Evolutionary conservation across 2,888 invertebrate genomes (phyloP), one percentile per base, ranked within the genome.

Genomic region (Rotaria sp.): DNA sequence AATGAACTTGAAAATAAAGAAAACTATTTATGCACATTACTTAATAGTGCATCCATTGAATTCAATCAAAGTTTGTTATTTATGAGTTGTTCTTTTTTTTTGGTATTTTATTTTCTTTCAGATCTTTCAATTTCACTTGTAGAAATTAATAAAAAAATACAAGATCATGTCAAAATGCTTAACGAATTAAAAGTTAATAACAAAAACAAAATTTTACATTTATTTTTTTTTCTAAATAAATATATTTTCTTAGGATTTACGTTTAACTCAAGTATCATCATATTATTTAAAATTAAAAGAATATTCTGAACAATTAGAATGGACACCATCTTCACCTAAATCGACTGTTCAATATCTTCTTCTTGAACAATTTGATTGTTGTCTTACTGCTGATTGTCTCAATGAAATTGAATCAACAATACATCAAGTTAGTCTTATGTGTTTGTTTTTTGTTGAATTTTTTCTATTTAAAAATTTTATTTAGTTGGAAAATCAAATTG

Each of bases 331-430:
- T 24, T 74, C 74, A n/a, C 24, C 41, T 4, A 7, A 35, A 38
- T 80, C 80, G 26, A 80, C 45, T 11, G n/a, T 80, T 80, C 26
- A 80, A 80, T n/a, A 80, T 45, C n/a, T 80, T 45, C 80, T 80
- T 45, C 26, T 24, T n/a, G 45, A 80, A 80, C 41, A 80, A 45
- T 80, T 26, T 45, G 80, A 80, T 26, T 11, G n/a, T 45, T 80
- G 80, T 45, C n/a, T 80, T 26, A 80, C 80, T n/a, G 45, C 45
- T 11, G 10, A 80, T 80, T 26, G 13, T 80, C 41, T 80, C 5
- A 80, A 80, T 41, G 80, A 80, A 80, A 80, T 80, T 15, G 80
- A 80, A 45, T 3, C 45, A 45, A 80, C 80, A 15, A 45, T 80
- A 4, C 41, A 45, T 26, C 7, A 80, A 7, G 80, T 80, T 15